phyloP scores from a whole-genome alignment of 2,797 vertebrate species.

The Helarctos malayanus region DNA sequence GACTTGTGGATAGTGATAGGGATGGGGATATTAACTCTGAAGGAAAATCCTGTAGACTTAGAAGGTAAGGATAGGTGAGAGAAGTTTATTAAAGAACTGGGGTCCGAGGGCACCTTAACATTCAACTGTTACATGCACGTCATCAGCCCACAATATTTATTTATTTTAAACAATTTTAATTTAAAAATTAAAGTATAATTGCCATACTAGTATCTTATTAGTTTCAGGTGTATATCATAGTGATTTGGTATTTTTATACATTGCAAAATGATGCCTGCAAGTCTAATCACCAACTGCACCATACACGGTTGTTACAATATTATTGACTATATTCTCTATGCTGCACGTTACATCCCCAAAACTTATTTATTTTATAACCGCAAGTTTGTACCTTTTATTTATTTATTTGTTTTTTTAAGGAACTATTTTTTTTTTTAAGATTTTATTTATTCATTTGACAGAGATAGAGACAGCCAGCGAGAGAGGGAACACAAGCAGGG shows the following conservation, averaged over 20 bases:
- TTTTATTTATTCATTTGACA: too few species aligned
- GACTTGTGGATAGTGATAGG: neutral
- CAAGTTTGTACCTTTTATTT: neutral
- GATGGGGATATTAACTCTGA: neutral
- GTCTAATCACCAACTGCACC: neutral
- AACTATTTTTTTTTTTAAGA: too few species aligned
- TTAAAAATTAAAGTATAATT: neutral
- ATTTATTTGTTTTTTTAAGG: too few species aligned
- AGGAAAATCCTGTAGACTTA: neutral
- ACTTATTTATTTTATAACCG: neutral
- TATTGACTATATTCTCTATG: neutral
- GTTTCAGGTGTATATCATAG: neutral
- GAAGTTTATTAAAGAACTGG: neutral
- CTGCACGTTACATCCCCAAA: neutral
- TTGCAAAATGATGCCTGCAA: neutral
- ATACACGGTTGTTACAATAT: neutral
- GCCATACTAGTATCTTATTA: neutral
- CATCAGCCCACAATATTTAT: neutral
- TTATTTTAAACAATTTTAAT: neutral
- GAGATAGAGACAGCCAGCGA: too few species aligned
- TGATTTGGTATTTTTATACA: neutral
- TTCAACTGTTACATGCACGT: neutral
- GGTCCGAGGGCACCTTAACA: neutral
- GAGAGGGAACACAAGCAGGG: too few species aligned
- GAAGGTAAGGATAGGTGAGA: neutral